Percentiles rank a stretch among this genome's conserved stretches.
phyloP scores from a whole-genome alignment of 1,140 invertebrate genomes.

The Drosophila sucinea region DNA sequence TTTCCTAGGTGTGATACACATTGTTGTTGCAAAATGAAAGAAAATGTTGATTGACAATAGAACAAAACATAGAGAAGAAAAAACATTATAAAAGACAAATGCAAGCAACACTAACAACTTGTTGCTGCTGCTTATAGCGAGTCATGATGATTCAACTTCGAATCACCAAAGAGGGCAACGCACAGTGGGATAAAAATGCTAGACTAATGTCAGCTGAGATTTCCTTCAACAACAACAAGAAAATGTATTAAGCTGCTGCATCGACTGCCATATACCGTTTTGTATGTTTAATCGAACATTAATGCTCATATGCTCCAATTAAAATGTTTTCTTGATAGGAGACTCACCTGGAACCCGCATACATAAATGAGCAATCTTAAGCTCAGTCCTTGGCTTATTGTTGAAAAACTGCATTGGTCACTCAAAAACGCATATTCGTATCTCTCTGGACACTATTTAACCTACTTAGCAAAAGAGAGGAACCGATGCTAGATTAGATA shows the following conservation, averaged over 20 bases:
- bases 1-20: slow-evolving; percentile 59
- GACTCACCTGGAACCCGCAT: background rate
- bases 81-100: slow-evolving; percentile 24
- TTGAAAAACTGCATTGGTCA: background rate
- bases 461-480: background rate
- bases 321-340: background rate
- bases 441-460: background rate
- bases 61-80: slow-evolving; percentile 46
- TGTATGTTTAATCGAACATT: background rate
- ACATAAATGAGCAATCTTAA: background rate
- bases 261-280: background rate
- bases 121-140: slow-evolving; percentile 30
- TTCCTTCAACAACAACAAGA: background rate
- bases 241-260: background rate
- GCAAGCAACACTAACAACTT: slow-evolving; percentile 50
- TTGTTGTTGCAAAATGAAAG: slow-evolving; percentile 61
- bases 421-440: background rate
- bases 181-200: slow-evolving; percentile 37
- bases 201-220: slow-evolving; percentile 12
- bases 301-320: too few species aligned
- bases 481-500: background rate
- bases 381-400: background rate
- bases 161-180: slow-evolving; percentile 9
- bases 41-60: slow-evolving; percentile 59
- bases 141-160: slow-evolving; percentile 53